Percentiles rank a stretch among this genome's conserved stretches.
Evolutionary conservation across 2,888 invertebrate species (phyloP).

Genomic region (Hybos culiciformis): DNA sequence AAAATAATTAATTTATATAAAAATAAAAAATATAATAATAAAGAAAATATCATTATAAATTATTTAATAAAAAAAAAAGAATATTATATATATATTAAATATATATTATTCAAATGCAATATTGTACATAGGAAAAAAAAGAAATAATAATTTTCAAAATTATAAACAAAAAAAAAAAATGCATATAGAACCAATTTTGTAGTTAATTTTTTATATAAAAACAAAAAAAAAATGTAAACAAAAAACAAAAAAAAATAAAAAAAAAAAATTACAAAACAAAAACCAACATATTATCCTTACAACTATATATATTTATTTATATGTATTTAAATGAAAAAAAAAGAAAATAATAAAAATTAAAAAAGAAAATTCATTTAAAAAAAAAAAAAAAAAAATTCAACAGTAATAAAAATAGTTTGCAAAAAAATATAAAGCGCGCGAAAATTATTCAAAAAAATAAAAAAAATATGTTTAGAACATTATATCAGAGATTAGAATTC

Average conservation of each 20-base stretch:
- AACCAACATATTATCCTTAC: not conserved
- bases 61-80: constrained; percentile 13
- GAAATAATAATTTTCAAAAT: constrained; percentile 9
- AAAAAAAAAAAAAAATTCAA: no score
- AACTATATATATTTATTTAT: constrained; percentile 2
- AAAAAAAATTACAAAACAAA: constrained; percentile 9
- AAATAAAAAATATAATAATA: constrained; percentile 10
- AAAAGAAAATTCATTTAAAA: no score
- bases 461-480: no score
- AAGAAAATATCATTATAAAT: constrained; percentile 14
- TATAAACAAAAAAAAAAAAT: constrained; percentile 11
- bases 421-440: no score
- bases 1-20: constrained; percentile 9
- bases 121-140: constrained; percentile 9
- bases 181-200: constrained; percentile 25
- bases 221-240: constrained; percentile 8
- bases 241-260: constrained; percentile 9
- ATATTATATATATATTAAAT: not conserved
- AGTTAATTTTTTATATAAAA: constrained; percentile 11
- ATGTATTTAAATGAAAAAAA: constrained; percentile 1
- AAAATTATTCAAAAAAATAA: no score
- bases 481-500: no score
- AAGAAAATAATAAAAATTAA: not conserved
- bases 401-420: no score
- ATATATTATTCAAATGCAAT: constrained; percentile 12